Conservation (phyloP, 2,888 invertebrate genomes). For the Stomorhina lunata region DNA sequence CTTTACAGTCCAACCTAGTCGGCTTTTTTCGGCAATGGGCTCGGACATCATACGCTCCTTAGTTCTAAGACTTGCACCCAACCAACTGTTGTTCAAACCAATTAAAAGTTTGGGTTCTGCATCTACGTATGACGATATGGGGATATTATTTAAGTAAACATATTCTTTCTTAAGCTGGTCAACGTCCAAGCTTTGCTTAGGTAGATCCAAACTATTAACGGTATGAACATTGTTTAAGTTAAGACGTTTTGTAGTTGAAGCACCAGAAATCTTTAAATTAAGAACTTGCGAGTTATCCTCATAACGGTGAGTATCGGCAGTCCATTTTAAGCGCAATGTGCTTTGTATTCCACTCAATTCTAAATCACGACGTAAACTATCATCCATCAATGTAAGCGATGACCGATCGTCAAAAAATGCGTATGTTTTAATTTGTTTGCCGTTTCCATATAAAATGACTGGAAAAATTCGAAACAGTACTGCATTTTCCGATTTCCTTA, state of each 20-base stretch:
- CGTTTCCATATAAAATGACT: slow-evolving; percentile 49
- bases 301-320: slow-evolving; percentile 44
- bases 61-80: slow-evolving; percentile 19
- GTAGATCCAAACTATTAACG: too few relatives aligned
- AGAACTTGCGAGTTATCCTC: slow-evolving; percentile 53
- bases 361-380: slow-evolving; percentile 3
- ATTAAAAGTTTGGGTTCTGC: slow-evolving; percentile 52
- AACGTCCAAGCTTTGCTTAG: too few relatives aligned
- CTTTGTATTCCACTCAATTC: background rate
- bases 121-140: slow-evolving; percentile 30
- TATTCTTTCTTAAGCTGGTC: slow-evolving; percentile 12
- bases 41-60: slow-evolving; percentile 8
- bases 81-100: slow-evolving; percentile 48
- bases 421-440: slow-evolving; percentile 49
- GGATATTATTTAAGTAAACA: slow-evolving; percentile 26
- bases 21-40: slow-evolving; percentile 48
- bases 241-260: background rate
- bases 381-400: slow-evolving; percentile 46
- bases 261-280: slow-evolving; percentile 40
- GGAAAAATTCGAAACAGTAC: too few relatives aligned
- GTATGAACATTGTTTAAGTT: too few relatives aligned
- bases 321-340: slow-evolving; percentile 57
- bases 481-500: background rate
- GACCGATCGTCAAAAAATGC: slow-evolving; percentile 60
- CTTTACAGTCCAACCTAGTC: slow-evolving; percentile 47